Evolutionary conservation across 30 jellyfish, hydroid and myxozoan species (phyloP), one percentile per base, ranked within the genome.

Genomic region (Mastigias papua): DNA sequence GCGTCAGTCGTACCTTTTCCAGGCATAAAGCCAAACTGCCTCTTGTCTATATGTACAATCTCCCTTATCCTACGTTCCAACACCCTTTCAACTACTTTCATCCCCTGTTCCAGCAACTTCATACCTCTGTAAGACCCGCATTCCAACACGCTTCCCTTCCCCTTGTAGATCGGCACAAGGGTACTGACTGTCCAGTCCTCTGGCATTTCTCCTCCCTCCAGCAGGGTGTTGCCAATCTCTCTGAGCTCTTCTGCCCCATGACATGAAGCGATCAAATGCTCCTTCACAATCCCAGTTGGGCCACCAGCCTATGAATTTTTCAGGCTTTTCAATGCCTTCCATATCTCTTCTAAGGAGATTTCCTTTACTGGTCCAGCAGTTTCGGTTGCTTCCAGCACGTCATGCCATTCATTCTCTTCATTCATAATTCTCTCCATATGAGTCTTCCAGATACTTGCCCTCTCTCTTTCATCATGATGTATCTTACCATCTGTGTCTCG

Each of bases 251-350:
- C 54, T 16, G 42, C 49, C 42, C 72, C 84, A 27, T 34, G 75
- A 37, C 35, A 5, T 1, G 79, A 37, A 3, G 54, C 54, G 11
- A 2, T 34, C 60, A n/a, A 28, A 19, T 42, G 77, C 76, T 76
- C 87, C 33, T 48, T 29, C 28, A 28, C 48, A 10, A 76, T 23
- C 48, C 87, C 75, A 11, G 87, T 8, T 48, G 65, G 79, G 6
- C 89, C 89, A 23, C 69, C 61, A 33, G 89, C 89, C 61, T 81
- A 62, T 21, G 73, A 70, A 16, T 22, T 42, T 48, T 81, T 81
- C 91, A 63, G 62, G 48, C 48, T 64, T 19, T 26, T 3, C 17
- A 81, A 34, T 0, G 91, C 86, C 1, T 16, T 62, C 25, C 1
- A 5, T 13, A 81, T 86, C n/a, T 37, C 82, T 15, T 17, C 91